Percentiles rank a stretch among this genome's conserved stretches.
Evolutionary conservation across 2,888 invertebrate species (phyloP).

Genomic region (Xylota segnis): DNA sequence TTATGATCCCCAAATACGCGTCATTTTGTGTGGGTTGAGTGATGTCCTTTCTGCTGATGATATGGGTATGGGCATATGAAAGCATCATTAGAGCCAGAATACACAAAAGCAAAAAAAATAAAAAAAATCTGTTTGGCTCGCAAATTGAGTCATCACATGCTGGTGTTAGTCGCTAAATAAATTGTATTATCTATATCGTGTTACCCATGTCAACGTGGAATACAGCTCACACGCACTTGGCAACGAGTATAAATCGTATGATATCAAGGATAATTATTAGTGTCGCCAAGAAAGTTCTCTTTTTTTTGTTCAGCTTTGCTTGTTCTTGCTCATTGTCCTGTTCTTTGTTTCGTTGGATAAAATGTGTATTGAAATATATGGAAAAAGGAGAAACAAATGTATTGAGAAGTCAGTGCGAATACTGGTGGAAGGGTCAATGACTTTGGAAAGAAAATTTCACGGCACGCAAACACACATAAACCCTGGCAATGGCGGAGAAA

Average conservation of each 20-base stretch:
- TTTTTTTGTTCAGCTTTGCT: not conserved
- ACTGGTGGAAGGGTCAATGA: slow-evolving; percentile 24
- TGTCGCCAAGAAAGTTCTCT: slow-evolving; percentile 13
- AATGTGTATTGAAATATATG: not conserved
- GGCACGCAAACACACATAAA: slow-evolving; percentile 19
- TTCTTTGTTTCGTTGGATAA: not conserved
- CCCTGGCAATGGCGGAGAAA: not conserved
- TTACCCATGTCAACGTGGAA: slow-evolving; percentile 34
- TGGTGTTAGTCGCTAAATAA: slow-evolving; percentile 30
- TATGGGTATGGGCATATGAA: slow-evolving; percentile 5
- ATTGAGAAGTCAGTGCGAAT: slow-evolving; percentile 22
- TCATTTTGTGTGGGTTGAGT: slow-evolving; percentile 7
- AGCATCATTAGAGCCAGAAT: slow-evolving; percentile 8
- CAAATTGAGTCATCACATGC: slow-evolving; percentile 38
- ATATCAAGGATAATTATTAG: slow-evolving; percentile 23
- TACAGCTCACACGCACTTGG: slow-evolving; percentile 28
- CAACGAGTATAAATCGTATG: slow-evolving; percentile 6
- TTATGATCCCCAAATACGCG: slow-evolving; percentile 1
- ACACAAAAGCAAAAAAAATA: not conserved
- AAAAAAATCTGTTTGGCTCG: slow-evolving; percentile 11
- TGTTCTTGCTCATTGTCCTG: not conserved
- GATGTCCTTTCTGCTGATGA: slow-evolving; percentile 15
- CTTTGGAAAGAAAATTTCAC: slow-evolving; percentile 10
- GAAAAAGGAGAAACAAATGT: slow-evolving; percentile 23
- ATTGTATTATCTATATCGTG: slow-evolving; percentile 30